Evolutionary conservation across 2,888 invertebrate genomes (phyloP), one percentile per base, ranked within the genome.

Genomic region (Brachylomia viminalis): DNA sequence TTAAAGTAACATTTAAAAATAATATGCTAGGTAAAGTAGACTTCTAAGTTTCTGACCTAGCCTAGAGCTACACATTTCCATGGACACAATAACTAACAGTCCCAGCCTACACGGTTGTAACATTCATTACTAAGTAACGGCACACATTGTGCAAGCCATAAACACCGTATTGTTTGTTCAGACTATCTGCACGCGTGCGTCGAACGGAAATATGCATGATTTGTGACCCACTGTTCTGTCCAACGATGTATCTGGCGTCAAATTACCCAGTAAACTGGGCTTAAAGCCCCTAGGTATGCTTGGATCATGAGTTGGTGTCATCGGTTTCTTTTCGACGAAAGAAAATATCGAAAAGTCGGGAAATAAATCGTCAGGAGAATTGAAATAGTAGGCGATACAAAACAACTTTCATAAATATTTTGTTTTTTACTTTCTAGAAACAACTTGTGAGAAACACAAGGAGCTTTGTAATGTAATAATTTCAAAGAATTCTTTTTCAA

Each of bases 81-180:
- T 62, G 30, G 33, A 56, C 11, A 69, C 76, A 68, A 83, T 76
- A 80, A 68, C 30, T 70, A 49, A 76, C 38, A 76, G 23, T 61
- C 27, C 69, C 38, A 23, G 13, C 58, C 38, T 47, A 75, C 42
- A 69, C 65, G 23, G n/a, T 42, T 68, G 59, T 47, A 56, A 58
- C 69, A 65, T 68, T 77, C 69, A 72, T 68, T 74, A 81, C 77
- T 75, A 75, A 74, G 62, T 77, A 83, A 81, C 64, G 58, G 61
- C 74, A 69, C 62, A 75, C 78, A 81, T 77, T 84, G 77, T 85
- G 58, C 78, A 68, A 80, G 75, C 78, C 87, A 81, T 87, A 86
- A 86, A 87, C 74, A 79, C 72, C 54, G 70, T 70, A 82, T 79
- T 87, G 87, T 85, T 87, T 84, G 86, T 78, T 83, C 78, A 75